Evolutionary conservation across 2,113 vertebrate genomes (phyloP).

Genomic region (Gallinago jamesoni): DNA sequence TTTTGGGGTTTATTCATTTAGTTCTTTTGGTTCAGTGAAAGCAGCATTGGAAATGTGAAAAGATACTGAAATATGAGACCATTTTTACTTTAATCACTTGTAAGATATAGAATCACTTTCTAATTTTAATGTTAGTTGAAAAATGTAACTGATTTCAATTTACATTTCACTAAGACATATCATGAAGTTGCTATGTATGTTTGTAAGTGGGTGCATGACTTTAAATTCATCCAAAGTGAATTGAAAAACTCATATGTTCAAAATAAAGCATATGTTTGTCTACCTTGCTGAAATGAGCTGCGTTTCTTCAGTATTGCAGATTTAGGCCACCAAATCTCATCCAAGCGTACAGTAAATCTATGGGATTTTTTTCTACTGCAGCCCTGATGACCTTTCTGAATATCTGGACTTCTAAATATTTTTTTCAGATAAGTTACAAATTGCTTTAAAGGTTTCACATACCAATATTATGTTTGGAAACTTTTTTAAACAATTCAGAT

Average conservation of each 20-base stretch:
- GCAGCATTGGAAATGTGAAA: neutral
- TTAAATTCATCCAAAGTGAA: neutral
- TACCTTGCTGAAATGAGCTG: neutral
- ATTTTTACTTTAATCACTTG: neutral
- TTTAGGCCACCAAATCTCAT: neutral
- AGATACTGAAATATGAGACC: neutral
- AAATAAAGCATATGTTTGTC: neutral
- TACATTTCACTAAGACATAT: neutral
- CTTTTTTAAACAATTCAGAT: neutral
- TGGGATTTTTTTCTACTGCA: neutral
- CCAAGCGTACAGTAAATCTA: neutral
- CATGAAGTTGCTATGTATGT: neutral
- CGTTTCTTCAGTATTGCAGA: neutral
- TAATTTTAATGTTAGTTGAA: neutral
- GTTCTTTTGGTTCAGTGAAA: slow-evolving; percentile 4
- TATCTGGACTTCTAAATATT: neutral
- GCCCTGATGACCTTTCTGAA: neutral
- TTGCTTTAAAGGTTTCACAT: neutral
- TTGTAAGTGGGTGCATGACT: neutral
- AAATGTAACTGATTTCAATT: neutral
- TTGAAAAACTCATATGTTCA: neutral
- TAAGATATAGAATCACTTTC: neutral
- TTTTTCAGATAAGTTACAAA: neutral
- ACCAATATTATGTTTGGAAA: neutral
- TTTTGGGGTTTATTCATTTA: neutral